These are phyloP conservation scores for Calcarius lapponicus DNA, from an alignment of 2,797 vertebrate species.

Conservation along the genomic window DNA sequence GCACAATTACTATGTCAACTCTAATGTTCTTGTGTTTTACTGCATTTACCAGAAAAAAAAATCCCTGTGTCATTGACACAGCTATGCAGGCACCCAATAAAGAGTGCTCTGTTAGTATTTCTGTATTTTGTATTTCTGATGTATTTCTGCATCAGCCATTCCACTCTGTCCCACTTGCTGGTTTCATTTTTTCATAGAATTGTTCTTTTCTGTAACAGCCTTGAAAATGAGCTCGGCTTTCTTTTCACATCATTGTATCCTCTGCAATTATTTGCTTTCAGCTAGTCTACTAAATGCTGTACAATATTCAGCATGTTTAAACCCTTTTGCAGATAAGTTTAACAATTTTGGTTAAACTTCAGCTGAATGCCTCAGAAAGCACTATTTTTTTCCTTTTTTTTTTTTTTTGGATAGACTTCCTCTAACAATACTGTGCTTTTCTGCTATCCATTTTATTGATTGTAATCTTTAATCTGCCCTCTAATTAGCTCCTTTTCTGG, in stretches of 20 bases:
- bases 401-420: not conserved
- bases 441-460: not conserved
- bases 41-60: not conserved
- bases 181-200: not conserved
- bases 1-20: accelerated
- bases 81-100: not conserved
- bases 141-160: not conserved
- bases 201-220: not conserved
- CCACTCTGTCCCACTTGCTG: not conserved
- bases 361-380: not conserved
- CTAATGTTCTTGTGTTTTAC: not conserved
- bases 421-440: not conserved
- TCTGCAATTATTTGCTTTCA: not conserved
- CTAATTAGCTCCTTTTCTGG: not conserved
- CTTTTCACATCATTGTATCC: not conserved
- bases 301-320: not conserved
- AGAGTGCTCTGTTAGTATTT: not conserved
- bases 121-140: too few relatives aligned
- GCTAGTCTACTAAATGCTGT: not conserved
- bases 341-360: not conserved
- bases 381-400: not conserved
- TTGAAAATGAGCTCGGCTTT: not conserved
- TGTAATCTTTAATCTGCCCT: not conserved
- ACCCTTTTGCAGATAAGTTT: not conserved
- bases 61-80: not conserved